Percentiles rank a stretch among this genome's conserved stretches.
Conservation (phyloP, 2,888 invertebrate species). For the Eremobia ochroleuca region DNA sequence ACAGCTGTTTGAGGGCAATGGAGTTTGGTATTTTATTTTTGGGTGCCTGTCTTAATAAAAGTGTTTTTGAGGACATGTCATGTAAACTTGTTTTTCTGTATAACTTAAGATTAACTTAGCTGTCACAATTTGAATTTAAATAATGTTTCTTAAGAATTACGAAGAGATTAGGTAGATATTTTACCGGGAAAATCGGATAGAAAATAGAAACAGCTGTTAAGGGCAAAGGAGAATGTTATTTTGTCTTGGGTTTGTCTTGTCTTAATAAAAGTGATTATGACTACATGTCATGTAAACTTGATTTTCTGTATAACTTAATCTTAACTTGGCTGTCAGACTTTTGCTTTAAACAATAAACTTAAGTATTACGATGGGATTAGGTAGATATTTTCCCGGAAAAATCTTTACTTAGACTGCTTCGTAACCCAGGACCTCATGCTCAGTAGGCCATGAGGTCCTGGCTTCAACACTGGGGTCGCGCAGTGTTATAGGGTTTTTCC, state of each 20-base stretch:
- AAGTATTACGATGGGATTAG: too few relatives aligned
- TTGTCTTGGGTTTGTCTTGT: too few relatives aligned
- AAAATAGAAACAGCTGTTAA: too few relatives aligned
- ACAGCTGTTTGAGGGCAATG: slow-evolving; percentile 23
- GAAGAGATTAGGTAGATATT: too few relatives aligned
- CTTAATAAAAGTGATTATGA: too few relatives aligned
- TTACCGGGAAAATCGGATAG: too few relatives aligned
- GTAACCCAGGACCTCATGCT: too few relatives aligned
- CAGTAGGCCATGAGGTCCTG: neutral
- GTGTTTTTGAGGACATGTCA: slow-evolving; percentile 5
- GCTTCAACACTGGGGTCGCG: neutral
- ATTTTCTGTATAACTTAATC: neutral
- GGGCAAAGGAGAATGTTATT: too few relatives aligned
- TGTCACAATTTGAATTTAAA: neutral
- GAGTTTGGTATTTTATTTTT: slow-evolving; percentile 9
- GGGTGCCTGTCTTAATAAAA: slow-evolving; percentile 3
- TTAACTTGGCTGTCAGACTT: slow-evolving; percentile 5
- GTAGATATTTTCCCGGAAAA: too few relatives aligned
- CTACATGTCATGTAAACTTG: too few relatives aligned
- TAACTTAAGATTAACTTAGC: neutral
- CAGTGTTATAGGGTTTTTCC: neutral
- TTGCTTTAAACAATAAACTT: neutral
- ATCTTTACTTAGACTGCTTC: too few relatives aligned
- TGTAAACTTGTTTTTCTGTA: neutral
- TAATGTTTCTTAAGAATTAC: too few relatives aligned